Evolutionary conservation across 2,797 vertebrate species (phyloP).

Genomic region (Podargus strigoides): DNA sequence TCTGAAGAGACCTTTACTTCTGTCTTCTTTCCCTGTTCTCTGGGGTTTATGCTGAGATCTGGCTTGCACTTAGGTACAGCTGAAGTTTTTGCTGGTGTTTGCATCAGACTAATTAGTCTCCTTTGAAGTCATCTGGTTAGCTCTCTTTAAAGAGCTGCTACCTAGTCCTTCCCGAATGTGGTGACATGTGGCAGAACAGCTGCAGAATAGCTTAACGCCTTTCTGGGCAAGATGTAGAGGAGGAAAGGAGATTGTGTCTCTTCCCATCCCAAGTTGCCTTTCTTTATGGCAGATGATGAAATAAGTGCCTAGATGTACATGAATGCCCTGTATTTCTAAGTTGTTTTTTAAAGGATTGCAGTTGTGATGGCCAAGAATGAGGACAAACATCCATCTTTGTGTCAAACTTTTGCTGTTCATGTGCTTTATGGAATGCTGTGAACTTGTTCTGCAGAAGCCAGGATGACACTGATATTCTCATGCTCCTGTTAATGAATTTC

Average conservation of each 20-base stretch:
- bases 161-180: rapidly evolving
- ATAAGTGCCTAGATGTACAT: too few relatives aligned
- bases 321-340: not conserved
- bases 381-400: not conserved
- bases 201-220: not conserved
- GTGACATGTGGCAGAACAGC: not conserved
- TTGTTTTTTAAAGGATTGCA: not conserved
- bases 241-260: rapidly evolving
- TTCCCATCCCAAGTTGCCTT: not conserved
- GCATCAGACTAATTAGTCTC: not conserved
- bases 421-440: not conserved
- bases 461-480: not conserved
- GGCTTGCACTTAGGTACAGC: not conserved
- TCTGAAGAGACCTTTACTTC: not conserved
- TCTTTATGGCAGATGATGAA: not conserved
- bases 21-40: not conserved
- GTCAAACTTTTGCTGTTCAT: not conserved
- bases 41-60: not conserved
- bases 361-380: not conserved
- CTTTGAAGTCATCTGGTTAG: not conserved
- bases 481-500: not conserved
- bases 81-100: not conserved
- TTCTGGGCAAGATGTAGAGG: not conserved
- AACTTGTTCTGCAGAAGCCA: not conserved
- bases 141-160: not conserved